Base-by-base conservation (phyloP, 1,140 invertebrate species). In the Olivierus martensii region DNA sequence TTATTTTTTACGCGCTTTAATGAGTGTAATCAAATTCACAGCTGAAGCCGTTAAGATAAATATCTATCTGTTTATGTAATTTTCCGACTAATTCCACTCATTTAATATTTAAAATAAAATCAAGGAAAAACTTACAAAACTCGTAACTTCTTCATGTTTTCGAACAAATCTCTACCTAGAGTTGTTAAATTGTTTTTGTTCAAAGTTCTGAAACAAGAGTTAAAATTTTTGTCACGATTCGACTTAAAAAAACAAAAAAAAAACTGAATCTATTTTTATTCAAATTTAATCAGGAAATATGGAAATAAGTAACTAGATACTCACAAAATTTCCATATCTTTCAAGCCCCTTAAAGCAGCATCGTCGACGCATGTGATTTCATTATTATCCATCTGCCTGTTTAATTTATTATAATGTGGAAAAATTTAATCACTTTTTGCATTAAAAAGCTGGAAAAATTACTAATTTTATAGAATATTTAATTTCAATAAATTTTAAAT, bases 101-200 rank as follows among this genome's bases (percentile, higher is more conserved):
- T 10, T 21, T 21, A 7, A 17, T 17, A 19, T 19, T 21, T n/a
- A 11, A 19, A 56, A 51, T 62, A 62, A 45, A 52, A 41, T 54
- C n/a, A 39, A 49, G 49, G 53, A 15, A 11, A 46, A 55, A 68
- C 73, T 73, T 63, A 82, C 66, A 95, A 69, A 12, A 84, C 85
- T 59, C 89, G 76, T 15, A 97, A 72, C 47, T 86, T 78, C 37
- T 79, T 78, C 68, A 88, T 75, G 51, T 80, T 78, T 44, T 78
- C 80, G 63, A 94, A 84, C 60, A 87, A 77, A 66, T 91, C 87
- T 68, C 83, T 76, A 2, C 82, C 79, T 39, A 69, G 67, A 46
- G 82, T 82, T 22, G 87, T 93, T 59, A 96, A 69, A 67, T 91
- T 94, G 71, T 97, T 97, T 72, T 89, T 88, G 69, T 93, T 94